phyloP scores from a whole-genome alignment of 37 sponge, comb jelly and placozoan species.

The Halichondria panicea region DNA sequence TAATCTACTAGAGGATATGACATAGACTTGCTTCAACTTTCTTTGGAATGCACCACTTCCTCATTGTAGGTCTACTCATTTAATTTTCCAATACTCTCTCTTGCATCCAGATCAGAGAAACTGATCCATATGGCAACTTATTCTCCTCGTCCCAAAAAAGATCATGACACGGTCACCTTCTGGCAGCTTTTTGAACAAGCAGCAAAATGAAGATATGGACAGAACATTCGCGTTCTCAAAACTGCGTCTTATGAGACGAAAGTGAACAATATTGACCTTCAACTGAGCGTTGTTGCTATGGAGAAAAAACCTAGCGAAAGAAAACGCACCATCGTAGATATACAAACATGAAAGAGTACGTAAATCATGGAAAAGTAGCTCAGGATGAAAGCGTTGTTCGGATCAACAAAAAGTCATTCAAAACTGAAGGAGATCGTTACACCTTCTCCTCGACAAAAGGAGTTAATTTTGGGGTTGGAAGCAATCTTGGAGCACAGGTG shows the following conservation, averaged over 20 bases:
- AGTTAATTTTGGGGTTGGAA: background rate
- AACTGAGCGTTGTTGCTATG: background rate
- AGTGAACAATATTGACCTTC: background rate
- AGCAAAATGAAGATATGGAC: constrained; percentile 10
- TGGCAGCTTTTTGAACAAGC: constrained; percentile 1
- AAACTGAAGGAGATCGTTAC: constrained; percentile 5
- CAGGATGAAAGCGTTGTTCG: constrained; percentile 4
- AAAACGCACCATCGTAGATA: constrained; percentile 1
- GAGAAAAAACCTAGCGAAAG: background rate
- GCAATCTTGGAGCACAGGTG: constrained; percentile 2
- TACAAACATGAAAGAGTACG: constrained; percentile 17
- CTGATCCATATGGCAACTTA: too few relatives aligned
- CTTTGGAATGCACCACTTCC: too few relatives aligned
- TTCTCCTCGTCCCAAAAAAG: too few relatives aligned
- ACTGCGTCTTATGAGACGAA: background rate
- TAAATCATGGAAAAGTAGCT: background rate
- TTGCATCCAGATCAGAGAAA: too few relatives aligned
- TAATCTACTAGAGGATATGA: too few relatives aligned
- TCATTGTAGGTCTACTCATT: too few relatives aligned
- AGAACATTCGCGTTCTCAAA: background rate
- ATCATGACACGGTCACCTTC: background rate
- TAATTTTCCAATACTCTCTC: too few relatives aligned
- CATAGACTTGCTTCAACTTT: too few relatives aligned
- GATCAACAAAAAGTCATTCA: background rate
- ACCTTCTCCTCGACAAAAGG: constrained; percentile 4